phyloP scores from a whole-genome alignment of 2,113 vertebrate genomes.

The Tachysurus vachellii region DNA sequence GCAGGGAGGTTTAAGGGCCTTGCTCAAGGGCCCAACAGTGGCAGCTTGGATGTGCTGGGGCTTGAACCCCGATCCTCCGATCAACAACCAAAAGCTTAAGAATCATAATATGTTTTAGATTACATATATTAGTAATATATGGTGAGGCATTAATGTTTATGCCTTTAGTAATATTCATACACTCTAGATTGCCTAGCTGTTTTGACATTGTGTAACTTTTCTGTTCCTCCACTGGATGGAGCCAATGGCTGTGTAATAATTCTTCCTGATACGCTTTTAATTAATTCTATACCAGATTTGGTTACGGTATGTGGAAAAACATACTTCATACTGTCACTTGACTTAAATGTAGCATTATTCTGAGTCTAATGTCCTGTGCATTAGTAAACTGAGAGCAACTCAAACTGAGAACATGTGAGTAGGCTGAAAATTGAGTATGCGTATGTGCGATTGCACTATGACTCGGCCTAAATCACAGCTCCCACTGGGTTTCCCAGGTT shows the following conservation, averaged over 20 bases:
- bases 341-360: neutral
- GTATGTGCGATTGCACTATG: conserved; percentile 43
- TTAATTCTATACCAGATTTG: neutral
- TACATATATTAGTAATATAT: neutral
- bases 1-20: too few species aligned
- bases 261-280: neutral
- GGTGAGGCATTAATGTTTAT: neutral
- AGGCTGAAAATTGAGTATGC: neutral
- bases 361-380: neutral
- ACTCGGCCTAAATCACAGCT: conserved; percentile 52
- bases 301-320: neutral
- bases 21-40: too few species aligned
- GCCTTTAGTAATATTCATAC: neutral
- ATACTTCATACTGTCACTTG: neutral
- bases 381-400: neutral
- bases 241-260: conserved; percentile 4
- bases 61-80: too few species aligned
- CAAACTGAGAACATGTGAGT: neutral
- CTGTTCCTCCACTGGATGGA: conserved; percentile 1
- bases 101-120: neutral
- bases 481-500: conserved; percentile 53
- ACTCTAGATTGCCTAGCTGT: neutral
- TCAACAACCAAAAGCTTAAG: too few species aligned
- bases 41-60: too few species aligned
- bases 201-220: neutral